phyloP scores from a whole-genome alignment of 2,888 invertebrate species.

The Lasioglossum leucozonium region DNA sequence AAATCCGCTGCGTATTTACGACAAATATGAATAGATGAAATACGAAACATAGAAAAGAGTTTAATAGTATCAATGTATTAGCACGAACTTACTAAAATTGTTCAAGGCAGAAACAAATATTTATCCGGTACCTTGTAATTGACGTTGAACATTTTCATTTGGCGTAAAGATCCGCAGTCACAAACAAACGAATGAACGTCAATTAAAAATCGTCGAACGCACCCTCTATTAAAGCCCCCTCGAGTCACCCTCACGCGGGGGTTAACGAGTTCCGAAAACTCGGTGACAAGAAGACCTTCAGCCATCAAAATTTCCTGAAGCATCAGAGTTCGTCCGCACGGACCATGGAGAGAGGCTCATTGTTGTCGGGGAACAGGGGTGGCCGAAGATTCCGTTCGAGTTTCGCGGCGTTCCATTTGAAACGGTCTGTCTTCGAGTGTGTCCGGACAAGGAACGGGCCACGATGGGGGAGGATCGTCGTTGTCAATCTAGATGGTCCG shows the following conservation, averaged over 20 bases:
- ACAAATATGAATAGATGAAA: too few species aligned
- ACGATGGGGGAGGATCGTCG: background rate
- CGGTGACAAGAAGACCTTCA: background rate
- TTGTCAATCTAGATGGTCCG: background rate
- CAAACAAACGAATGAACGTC: background rate
- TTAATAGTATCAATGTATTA: too few species aligned
- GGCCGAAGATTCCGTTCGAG: background rate
- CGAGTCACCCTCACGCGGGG: background rate
- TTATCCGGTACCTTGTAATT: too few species aligned
- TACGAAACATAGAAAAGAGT: too few species aligned
- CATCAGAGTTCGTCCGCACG: background rate
- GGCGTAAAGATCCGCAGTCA: too few species aligned
- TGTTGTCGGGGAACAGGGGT: background rate
- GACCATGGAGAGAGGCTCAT: background rate
- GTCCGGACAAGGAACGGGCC: background rate
- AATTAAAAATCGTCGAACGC: background rate
- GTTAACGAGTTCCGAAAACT: background rate
- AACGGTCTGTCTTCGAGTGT: background rate
- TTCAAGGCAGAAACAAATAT: too few species aligned
- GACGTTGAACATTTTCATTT: too few species aligned
- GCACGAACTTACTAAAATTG: too few species aligned
- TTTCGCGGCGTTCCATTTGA: background rate
- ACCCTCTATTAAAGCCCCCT: conserved; percentile 1
- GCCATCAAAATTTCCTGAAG: background rate
- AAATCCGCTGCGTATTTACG: too few species aligned